Percentiles rank a stretch among this genome's conserved stretches.
Evolutionary conservation across 2,888 invertebrate genomes (phyloP).

Genomic region (Andrena bicolor): DNA sequence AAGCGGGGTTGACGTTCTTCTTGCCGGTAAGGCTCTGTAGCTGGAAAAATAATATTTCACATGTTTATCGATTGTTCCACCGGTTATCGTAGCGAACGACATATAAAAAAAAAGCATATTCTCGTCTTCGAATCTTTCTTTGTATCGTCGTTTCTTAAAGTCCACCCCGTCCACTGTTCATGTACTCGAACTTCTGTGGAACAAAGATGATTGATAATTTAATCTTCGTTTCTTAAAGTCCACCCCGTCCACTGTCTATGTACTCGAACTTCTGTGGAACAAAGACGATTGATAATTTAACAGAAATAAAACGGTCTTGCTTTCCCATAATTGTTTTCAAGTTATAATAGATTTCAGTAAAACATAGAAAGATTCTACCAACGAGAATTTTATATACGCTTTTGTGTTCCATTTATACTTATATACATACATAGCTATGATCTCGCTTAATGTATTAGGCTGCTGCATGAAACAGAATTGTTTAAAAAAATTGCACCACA

Average conservation of each 20-base stretch:
- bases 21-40: conserved; percentile 84
- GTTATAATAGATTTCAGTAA: background rate
- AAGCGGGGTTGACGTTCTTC: conserved; percentile 83
- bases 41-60: conserved; percentile 80
- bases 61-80: conserved; percentile 43
- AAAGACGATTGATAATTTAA: conserved; percentile 54
- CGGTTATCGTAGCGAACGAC: conserved; percentile 6
- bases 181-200: conserved; percentile 84
- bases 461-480: background rate
- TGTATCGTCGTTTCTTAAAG: conserved; percentile 75
- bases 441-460: background rate
- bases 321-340: conserved; percentile 3
- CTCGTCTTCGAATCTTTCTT: conserved; percentile 66
- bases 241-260: conserved; percentile 81
- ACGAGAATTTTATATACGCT: conserved; percentile 37
- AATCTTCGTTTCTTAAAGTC: conserved; percentile 11
- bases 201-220: conserved; percentile 59
- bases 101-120: conserved; percentile 40
- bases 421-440: background rate
- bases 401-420: background rate
- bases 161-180: conserved; percentile 83
- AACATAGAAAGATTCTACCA: conserved; percentile 54
- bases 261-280: conserved; percentile 84
- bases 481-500: too few relatives aligned
- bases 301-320: background rate